Evolutionary conservation across 2,888 invertebrate species (phyloP), one percentile per base, ranked within the genome.

Genomic region (Eristalinus aeneus): DNA sequence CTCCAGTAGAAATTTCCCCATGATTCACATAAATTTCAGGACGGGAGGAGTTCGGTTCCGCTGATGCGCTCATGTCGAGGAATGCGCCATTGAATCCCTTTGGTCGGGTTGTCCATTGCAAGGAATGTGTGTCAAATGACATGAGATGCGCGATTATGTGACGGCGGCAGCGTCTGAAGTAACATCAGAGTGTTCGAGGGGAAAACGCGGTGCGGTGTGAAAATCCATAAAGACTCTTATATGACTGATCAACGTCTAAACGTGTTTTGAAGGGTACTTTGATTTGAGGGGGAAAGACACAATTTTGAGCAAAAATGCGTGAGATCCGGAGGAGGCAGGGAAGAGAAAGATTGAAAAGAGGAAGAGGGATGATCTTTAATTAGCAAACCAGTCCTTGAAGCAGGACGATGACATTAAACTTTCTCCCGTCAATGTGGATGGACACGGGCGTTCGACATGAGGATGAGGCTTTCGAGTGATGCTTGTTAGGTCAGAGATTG

Each of bases 1-100:
- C 74, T 71, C 78, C 73, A 83, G 74, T 79, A 84, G 83, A 71
- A 79, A 79, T 84, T 84, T 75, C 79, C 63, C 75, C 60, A 75
- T 84, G 60, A 74, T 83, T 83, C 61, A 34, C 63, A 36, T 64
- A 23, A 67, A 73, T 69, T 69, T 68, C 36, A 36, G 46, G 8
- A 46, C n/a, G 16, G 16, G 16, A 16, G 16, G 46, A 27, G 46
- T 16, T 72, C 36, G 56, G 83, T 84, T 84, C 78, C 78, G 74
- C 78, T 78, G 65, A 12, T 74, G 78, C 74, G 69, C 83, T 16
- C 46, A 16, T 16, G 46, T n/a, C 46, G 3, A 1, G 16, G 39
- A 39, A 39, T n/a, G 1, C n/a, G n/a, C 12, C 1, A 16, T 39
- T 5, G 2, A 36, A 36, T 36, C 11, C 36, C 36, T 32, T 32